These are phyloP conservation scores for Macrotrachela quadricornifera DNA, from an alignment of 1,140 invertebrate species.

Conservation along the genomic window DNA sequence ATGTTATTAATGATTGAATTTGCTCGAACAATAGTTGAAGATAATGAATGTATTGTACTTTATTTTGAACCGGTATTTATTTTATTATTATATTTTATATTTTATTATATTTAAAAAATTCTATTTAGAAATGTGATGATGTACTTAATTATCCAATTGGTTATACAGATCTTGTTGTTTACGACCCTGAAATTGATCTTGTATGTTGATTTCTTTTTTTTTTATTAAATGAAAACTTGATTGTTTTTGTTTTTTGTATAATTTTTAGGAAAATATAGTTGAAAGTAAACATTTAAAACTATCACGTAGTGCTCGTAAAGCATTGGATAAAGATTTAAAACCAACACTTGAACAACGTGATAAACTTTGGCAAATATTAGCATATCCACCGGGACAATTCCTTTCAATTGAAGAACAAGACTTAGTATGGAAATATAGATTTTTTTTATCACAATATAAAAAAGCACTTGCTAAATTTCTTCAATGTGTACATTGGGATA, in stretches of 20 bases:
- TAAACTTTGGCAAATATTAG: neutral
- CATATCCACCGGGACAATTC: neutral
- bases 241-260: neutral
- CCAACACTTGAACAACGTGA: neutral
- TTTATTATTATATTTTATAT: too few relatives aligned
- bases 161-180: neutral
- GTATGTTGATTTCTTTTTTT: neutral
- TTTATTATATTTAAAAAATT: too few relatives aligned
- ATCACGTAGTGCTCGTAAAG: neutral
- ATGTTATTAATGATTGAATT: slow-evolving; percentile 92
- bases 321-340: neutral
- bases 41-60: slow-evolving; percentile 40
- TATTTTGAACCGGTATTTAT: slow-evolving; percentile 35
- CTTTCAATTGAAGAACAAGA: slow-evolving; percentile 59
- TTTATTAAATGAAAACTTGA: too few relatives aligned
- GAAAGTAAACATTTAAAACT: neutral
- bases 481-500: slow-evolving; percentile 85
- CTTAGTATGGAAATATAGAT: slow-evolving; percentile 92
- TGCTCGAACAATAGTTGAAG: slow-evolving; percentile 48
- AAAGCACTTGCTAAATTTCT: slow-evolving; percentile 81
- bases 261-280: neutral
- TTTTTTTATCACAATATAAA: slow-evolving; percentile 34
- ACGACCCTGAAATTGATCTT: slow-evolving; percentile 7
- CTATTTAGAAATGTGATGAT: too few relatives aligned
- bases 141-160: too few relatives aligned